Evolutionary conservation across 2,888 invertebrate species (phyloP).

Genomic region (Rhingia rostrata): DNA sequence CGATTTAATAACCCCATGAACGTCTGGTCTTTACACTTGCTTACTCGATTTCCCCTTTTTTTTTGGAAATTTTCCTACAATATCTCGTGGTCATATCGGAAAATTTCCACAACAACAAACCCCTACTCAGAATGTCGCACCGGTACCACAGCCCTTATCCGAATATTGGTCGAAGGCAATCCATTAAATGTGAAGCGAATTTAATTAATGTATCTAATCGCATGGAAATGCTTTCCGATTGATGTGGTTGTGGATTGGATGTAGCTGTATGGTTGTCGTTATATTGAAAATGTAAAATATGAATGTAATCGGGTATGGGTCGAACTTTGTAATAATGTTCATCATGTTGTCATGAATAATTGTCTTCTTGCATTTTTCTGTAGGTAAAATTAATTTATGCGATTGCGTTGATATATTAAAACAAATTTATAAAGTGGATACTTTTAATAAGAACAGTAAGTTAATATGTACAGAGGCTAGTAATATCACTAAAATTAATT

Average conservation of each 20-base stretch:
- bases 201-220: slow-evolving; percentile 67
- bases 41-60: neutral
- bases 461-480: too few species aligned
- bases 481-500: too few species aligned
- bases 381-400: too few species aligned
- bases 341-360: too few species aligned
- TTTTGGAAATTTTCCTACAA: neutral
- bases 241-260: slow-evolving; percentile 25
- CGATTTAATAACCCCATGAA: slow-evolving; percentile 26
- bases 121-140: slow-evolving; percentile 7
- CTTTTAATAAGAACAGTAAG: too few species aligned
- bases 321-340: too few species aligned
- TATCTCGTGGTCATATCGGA: slow-evolving; percentile 17
- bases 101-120: neutral
- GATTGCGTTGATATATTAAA: too few species aligned
- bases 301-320: too few species aligned
- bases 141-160: slow-evolving; percentile 3
- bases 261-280: neutral
- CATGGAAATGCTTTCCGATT: slow-evolving; percentile 63
- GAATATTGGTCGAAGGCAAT: slow-evolving; percentile 37
- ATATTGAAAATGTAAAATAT: slow-evolving; percentile 30
- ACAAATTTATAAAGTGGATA: too few species aligned
- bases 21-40: neutral
- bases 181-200: slow-evolving; percentile 46
- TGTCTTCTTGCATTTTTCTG: too few species aligned